A percentile compares a stretch with the other conserved stretches of the same genome.
These are phyloP conservation scores for Meloe dianella DNA, from an alignment of 2,888 invertebrate genomes.

Conservation along the genomic window DNA sequence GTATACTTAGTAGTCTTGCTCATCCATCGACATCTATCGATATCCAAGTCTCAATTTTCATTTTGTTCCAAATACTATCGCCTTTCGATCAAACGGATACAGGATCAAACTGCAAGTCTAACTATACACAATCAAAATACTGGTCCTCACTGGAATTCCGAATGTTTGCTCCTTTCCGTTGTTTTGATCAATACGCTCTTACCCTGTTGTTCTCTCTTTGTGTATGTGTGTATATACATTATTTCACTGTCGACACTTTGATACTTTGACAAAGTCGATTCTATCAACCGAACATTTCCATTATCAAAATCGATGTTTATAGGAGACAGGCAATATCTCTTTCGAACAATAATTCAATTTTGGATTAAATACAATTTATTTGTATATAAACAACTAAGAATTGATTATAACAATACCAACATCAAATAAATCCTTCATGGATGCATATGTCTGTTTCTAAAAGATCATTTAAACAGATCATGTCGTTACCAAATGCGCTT, in stretches of 20 bases:
- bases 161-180: conserved; percentile 23
- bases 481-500: conserved; percentile 19
- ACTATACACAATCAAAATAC: conserved; percentile 34
- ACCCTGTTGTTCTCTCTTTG: background rate
- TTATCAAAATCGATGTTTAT: conserved; percentile 14
- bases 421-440: background rate
- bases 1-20: conserved; percentile 4
- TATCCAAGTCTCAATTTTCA: conserved; percentile 17
- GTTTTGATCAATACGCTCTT: conserved; percentile 23
- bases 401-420: no score
- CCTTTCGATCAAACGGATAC: conserved; percentile 34
- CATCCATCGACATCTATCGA: conserved; percentile 16
- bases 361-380: no score
- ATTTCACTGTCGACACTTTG: conserved; percentile 21
- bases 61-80: conserved; percentile 13
- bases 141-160: conserved; percentile 33
- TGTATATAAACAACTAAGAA: no score
- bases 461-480: background rate
- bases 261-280: conserved; percentile 17
- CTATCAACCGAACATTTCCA: conserved; percentile 14
- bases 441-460: background rate
- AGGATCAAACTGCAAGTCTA: conserved; percentile 31
- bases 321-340: background rate
- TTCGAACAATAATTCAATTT: no score
- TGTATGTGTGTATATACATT: conserved; percentile 13